Evolutionary conservation across 2,797 vertebrate species (phyloP).

Genomic region (Ptychadena robeensis): DNA sequence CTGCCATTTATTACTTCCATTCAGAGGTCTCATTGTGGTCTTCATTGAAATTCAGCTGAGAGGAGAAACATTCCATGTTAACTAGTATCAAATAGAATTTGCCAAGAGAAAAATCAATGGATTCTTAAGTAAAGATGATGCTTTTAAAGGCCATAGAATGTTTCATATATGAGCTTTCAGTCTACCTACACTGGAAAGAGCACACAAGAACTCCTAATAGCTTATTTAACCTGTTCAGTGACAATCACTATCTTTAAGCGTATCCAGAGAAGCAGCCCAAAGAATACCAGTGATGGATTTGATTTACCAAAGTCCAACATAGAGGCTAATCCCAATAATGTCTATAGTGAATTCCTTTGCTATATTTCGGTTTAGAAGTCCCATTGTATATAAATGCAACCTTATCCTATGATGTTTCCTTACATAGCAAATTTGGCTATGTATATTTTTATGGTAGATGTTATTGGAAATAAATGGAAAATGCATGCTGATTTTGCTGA

Average conservation of each 20-base stretch:
- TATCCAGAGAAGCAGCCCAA: neutral
- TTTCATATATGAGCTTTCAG: conserved; percentile 38
- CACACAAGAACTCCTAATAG: conserved; percentile 6
- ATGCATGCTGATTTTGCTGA: too few relatives aligned
- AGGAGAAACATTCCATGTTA: conserved; percentile 32
- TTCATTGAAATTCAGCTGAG: conserved; percentile 43
- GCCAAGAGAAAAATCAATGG: conserved; percentile 51
- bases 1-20: conserved; percentile 22
- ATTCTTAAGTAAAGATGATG: conserved; percentile 38
- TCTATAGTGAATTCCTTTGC: too few relatives aligned
- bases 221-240: conserved; percentile 1
- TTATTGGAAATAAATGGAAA: too few relatives aligned
- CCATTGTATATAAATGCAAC: too few relatives aligned
- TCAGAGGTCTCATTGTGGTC: conserved; percentile 6
- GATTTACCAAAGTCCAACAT: too few relatives aligned
- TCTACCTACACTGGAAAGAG: neutral
- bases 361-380: too few relatives aligned
- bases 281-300: too few relatives aligned
- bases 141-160: conserved; percentile 49
- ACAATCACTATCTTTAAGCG: neutral
- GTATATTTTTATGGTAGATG: too few relatives aligned
- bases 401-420: too few relatives aligned
- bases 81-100: conserved; percentile 50
- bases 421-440: too few relatives aligned
- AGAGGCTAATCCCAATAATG: too few relatives aligned